A percentile compares a stretch with the other conserved stretches of the same genome.
These are phyloP conservation scores for Hippopotamus amphibius DNA, from an alignment of 2,113 vertebrate genomes.

Conservation along the genomic window DNA sequence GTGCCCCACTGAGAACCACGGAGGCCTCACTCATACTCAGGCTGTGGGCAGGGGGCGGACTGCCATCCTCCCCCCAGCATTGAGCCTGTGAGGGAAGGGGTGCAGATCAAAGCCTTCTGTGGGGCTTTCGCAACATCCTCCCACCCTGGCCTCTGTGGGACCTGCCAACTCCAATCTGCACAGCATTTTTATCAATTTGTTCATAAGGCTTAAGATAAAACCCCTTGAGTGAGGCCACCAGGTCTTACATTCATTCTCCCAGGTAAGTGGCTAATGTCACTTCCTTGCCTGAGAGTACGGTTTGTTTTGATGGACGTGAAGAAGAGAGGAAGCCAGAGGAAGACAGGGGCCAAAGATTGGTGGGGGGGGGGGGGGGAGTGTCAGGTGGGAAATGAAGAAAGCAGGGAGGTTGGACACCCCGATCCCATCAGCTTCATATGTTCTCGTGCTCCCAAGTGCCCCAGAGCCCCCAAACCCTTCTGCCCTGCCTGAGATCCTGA, in stretches of 20 bases:
- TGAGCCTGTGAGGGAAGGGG: background rate
- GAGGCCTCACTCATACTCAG: background rate
- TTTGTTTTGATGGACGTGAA: background rate
- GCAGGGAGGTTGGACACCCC: background rate
- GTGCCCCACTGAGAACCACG: background rate
- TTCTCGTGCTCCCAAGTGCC: background rate
- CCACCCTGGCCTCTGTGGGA: background rate
- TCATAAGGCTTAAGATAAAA: slow-evolving; percentile 42
- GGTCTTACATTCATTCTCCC: background rate
- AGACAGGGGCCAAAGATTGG: background rate
- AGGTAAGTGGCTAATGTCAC: background rate
- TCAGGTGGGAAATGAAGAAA: background rate
- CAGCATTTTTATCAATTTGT: background rate
- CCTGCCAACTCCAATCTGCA: background rate
- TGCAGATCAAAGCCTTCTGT: background rate
- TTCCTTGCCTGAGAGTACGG: background rate
- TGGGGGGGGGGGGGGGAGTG: background rate
- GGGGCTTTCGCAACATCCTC: background rate
- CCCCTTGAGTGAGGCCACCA: background rate
- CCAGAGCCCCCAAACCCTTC: background rate
- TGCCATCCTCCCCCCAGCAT: background rate
- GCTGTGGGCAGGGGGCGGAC: background rate
- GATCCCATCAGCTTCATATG: background rate
- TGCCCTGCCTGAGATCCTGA: background rate
- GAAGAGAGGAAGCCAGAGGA: background rate